A percentile compares a stretch with the other conserved stretches of the same genome.
Conservation (phyloP, 1,140 invertebrate species). For the Meloidogyne chitwoodi region DNA sequence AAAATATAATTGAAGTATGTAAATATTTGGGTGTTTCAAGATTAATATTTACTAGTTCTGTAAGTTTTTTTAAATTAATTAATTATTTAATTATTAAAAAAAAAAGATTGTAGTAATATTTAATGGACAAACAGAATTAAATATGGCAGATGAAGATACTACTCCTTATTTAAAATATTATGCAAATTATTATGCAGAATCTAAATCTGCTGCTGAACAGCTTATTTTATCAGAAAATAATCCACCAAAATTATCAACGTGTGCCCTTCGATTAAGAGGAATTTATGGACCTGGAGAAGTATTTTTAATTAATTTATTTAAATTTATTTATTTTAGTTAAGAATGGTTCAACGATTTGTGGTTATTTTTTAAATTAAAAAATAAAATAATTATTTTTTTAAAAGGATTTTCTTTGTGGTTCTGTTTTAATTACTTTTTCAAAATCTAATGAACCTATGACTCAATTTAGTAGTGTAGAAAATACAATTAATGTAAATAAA, state of each 20-base stretch:
- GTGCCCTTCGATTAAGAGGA: constrained; percentile 38
- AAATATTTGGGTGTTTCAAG: constrained; percentile 21
- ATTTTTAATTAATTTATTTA: background rate
- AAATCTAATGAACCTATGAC: constrained; percentile 32
- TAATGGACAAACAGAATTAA: constrained; percentile 25
- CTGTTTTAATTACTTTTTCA: constrained; percentile 27
- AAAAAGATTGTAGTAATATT: constrained; percentile 28
- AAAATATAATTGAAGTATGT: constrained; percentile 27
- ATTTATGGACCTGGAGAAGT: constrained; percentile 47
- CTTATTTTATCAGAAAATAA: constrained; percentile 26
- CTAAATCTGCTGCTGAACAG: constrained; percentile 40
- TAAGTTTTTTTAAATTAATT: constrained; percentile 14
- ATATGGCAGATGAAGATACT: constrained; percentile 33
- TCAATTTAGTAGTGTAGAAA: constrained; percentile 46
- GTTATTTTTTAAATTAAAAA: constrained; percentile 26
- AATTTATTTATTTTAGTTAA: constrained; percentile 11
- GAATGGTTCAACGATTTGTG: constrained; percentile 35
- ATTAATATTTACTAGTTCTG: constrained; percentile 37
- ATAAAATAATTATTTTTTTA: constrained; percentile 9
- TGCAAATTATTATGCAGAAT: constrained; percentile 39
- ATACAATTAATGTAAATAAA: constrained; percentile 20
- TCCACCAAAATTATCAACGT: constrained; percentile 20
- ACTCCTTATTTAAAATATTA: constrained; percentile 34
- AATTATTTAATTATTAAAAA: background rate
- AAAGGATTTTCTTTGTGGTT: constrained; percentile 21